phyloP scores from a whole-genome alignment of 2,113 vertebrate genomes.

The Brachyistius frenatus region DNA sequence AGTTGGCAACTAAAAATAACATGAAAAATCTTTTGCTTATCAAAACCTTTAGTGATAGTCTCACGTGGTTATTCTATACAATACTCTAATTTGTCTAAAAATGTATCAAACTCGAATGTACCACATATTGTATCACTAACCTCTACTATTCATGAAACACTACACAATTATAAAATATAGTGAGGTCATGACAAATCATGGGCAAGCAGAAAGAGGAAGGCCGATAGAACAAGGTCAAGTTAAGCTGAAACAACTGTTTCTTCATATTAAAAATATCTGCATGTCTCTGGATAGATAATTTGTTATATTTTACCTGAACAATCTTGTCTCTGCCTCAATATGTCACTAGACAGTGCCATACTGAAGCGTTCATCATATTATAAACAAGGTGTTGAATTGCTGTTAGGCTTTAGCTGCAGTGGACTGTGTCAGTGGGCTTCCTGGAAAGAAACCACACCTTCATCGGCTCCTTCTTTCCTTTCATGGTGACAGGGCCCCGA shows the following conservation, averaged over 20 bases:
- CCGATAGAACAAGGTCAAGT: neutral
- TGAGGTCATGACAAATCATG: constrained; percentile 28
- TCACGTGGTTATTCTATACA: neutral
- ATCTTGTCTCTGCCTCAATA: constrained; percentile 2
- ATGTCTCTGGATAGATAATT: constrained; percentile 17
- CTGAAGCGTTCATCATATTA: neutral
- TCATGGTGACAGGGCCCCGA: constrained; percentile 96
- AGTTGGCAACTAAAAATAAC: constrained; percentile 21
- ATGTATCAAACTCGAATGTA: constrained; percentile 40
- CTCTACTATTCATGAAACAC: constrained; percentile 28
- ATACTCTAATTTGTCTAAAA: constrained; percentile 27
- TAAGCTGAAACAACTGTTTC: constrained; percentile 1
- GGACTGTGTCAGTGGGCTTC: constrained; percentile 85
- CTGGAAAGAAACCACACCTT: constrained; percentile 98
- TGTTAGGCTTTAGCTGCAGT: constrained; percentile 36
- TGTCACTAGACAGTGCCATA: neutral
- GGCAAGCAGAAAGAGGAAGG: constrained; percentile 20
- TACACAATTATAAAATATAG: constrained; percentile 38
- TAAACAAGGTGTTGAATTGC: neutral
- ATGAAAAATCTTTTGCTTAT: constrained; percentile 21
- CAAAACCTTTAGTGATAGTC: neutral
- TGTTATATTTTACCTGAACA: constrained; percentile 9
- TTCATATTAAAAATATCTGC: constrained; percentile 58
- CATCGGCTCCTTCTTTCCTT: constrained; percentile 99
- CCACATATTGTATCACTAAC: constrained; percentile 3